Conservation (phyloP, 2,797 vertebrate genomes). For the Leptatherina wallacei region DNA sequence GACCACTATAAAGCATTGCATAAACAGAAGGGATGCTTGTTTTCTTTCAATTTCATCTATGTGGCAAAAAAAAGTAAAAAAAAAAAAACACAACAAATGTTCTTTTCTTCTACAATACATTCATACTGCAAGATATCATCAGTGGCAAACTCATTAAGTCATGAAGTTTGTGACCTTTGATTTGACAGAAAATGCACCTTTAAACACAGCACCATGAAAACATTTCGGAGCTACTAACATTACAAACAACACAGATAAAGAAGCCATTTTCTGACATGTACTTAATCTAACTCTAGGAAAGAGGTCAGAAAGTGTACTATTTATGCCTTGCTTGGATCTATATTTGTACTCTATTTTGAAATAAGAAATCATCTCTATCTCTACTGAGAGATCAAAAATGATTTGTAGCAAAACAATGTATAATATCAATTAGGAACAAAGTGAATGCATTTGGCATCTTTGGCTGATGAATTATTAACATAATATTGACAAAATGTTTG, state of each 20-base stretch:
- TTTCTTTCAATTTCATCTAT: conserved; percentile 29
- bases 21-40: conserved; percentile 7
- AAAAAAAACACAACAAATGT: neutral
- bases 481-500: too few species aligned
- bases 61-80: neutral
- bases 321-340: neutral
- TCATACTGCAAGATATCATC: neutral
- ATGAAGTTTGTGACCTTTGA: conserved; percentile 39
- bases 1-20: conserved; percentile 22
- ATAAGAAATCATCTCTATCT: neutral
- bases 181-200: conserved; percentile 27
- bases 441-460: too few species aligned
- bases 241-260: neutral
- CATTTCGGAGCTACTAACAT: neutral
- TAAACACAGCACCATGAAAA: conserved; percentile 5
- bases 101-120: neutral
- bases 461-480: too few species aligned
- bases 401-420: too few species aligned
- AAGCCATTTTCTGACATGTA: neutral
- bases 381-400: too few species aligned
- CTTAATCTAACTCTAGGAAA: neutral
- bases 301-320: neutral
- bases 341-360: neutral
- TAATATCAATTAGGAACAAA: too few species aligned
- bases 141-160: conserved; percentile 25